Evolutionary conservation across 2,797 vertebrate genomes (phyloP).

Genomic region (Gastrophryne carolinensis): DNA sequence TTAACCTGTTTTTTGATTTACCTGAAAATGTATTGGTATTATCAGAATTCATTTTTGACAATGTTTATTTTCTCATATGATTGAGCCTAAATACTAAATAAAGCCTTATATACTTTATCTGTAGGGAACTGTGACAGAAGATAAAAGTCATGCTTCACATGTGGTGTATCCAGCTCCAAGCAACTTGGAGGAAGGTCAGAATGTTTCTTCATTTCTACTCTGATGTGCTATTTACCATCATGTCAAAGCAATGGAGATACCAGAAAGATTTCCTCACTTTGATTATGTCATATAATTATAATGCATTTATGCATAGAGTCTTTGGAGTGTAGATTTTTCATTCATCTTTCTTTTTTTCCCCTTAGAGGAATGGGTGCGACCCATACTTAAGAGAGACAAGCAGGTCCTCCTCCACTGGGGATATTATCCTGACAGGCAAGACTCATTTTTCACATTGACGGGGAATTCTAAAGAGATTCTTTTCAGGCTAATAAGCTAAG

Average conservation of each 20-base stretch:
- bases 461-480: too few species aligned
- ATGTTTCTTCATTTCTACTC: background rate
- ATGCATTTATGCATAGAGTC: too few species aligned
- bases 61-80: too few species aligned
- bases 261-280: too few species aligned
- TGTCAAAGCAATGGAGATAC: background rate
- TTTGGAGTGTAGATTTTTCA: too few species aligned
- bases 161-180: constrained; percentile 88
- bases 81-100: too few species aligned
- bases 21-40: too few species aligned
- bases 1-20: too few species aligned
- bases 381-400: constrained; percentile 95
- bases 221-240: background rate
- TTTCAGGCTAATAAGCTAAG: too few species aligned
- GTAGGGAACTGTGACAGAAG: constrained; percentile 92
- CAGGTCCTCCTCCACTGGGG: constrained; percentile 98
- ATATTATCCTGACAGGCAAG: constrained; percentile 94
- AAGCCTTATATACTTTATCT: too few species aligned
- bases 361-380: constrained; percentile 96
- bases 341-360: constrained; percentile 39
- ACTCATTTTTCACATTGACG: background rate
- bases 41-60: too few species aligned
- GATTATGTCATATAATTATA: too few species aligned
- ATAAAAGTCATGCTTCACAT: constrained; percentile 86
- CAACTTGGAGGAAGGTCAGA: constrained; percentile 89